phyloP scores from a whole-genome alignment of 2,888 invertebrate genomes.

The Lasioglossum morio region DNA sequence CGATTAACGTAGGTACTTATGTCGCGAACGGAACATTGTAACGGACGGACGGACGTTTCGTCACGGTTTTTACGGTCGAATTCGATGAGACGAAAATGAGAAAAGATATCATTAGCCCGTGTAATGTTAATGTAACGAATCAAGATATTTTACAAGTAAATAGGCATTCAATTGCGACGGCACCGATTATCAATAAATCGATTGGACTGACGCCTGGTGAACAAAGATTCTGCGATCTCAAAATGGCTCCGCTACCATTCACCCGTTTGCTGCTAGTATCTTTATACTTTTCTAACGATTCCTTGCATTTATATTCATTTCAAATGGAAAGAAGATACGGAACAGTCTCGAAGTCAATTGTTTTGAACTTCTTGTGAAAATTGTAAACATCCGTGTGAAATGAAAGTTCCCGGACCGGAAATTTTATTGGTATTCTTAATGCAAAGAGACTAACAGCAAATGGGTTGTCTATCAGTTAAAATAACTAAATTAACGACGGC shows the following conservation, averaged over 20 bases:
- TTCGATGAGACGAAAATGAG: slow-evolving; percentile 31
- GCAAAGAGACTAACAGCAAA: not conserved
- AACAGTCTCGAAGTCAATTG: not conserved
- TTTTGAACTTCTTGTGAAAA: not conserved
- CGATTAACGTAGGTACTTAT: slow-evolving; percentile 12
- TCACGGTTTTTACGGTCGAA: slow-evolving; percentile 61
- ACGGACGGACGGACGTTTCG: slow-evolving; percentile 43
- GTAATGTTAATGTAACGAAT: slow-evolving; percentile 63
- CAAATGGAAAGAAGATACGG: no score
- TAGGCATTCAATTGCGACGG: slow-evolving; percentile 62
- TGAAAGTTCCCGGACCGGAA: no score
- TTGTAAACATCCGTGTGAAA: not conserved
- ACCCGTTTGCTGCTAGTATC: not conserved
- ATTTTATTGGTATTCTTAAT: not conserved
- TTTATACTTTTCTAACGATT: not conserved
- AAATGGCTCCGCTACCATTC: not conserved
- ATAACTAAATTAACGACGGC: no score
- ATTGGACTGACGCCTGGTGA: slow-evolving; percentile 1
- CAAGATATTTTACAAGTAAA: slow-evolving; percentile 74
- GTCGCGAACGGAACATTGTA: slow-evolving; percentile 27
- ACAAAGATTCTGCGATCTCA: slow-evolving; percentile 5
- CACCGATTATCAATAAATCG: not conserved
- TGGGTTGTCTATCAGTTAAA: not conserved
- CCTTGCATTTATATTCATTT: not conserved
- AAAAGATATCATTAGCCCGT: slow-evolving; percentile 62